Evolutionary conservation across 2,797 vertebrate genomes (phyloP).

Genomic region (Gymnoscopelus microlampas): DNA sequence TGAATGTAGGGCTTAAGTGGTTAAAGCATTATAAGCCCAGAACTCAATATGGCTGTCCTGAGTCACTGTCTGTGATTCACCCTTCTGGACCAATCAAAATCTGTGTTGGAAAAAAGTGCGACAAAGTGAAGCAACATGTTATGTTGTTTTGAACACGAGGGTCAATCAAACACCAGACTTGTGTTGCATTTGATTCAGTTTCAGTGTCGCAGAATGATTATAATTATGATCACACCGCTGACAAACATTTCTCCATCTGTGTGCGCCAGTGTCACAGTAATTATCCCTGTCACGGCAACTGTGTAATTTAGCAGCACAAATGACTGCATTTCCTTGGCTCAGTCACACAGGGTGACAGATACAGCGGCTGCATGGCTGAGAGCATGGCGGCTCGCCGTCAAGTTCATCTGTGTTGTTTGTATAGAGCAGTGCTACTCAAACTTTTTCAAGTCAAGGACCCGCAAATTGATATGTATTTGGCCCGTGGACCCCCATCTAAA

Average conservation of each 20-base stretch:
- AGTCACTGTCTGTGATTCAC: not conserved
- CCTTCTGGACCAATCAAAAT: constrained; percentile 2
- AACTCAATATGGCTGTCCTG: not conserved
- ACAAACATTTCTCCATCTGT: constrained; percentile 69
- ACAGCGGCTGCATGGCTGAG: constrained; percentile 64
- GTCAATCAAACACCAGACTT: constrained; percentile 59
- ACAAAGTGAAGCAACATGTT: constrained; percentile 31
- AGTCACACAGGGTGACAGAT: constrained; percentile 70
- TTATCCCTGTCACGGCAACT: constrained; percentile 72
- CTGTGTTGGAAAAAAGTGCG: constrained; percentile 5
- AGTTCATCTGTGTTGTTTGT: constrained; percentile 79
- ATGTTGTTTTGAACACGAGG: constrained; percentile 63
- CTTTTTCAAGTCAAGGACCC: too few relatives aligned
- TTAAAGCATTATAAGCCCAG: too few relatives aligned
- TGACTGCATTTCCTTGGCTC: constrained; percentile 31
- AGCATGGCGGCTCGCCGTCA: constrained; percentile 73
- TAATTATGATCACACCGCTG: constrained; percentile 69
- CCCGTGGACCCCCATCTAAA: too few relatives aligned
- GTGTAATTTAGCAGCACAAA: constrained; percentile 71
- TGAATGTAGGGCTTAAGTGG: too few relatives aligned
- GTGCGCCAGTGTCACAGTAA: constrained; percentile 68
- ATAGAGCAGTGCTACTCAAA: constrained; percentile 41
- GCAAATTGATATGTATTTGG: too few relatives aligned
- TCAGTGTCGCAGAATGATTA: constrained; percentile 62
- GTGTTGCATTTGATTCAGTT: constrained; percentile 47